These are phyloP conservation scores for Gnathonemus echidnorhynchus DNA, from an alignment of 2,113 vertebrate genomes.

Conservation along the genomic window DNA sequence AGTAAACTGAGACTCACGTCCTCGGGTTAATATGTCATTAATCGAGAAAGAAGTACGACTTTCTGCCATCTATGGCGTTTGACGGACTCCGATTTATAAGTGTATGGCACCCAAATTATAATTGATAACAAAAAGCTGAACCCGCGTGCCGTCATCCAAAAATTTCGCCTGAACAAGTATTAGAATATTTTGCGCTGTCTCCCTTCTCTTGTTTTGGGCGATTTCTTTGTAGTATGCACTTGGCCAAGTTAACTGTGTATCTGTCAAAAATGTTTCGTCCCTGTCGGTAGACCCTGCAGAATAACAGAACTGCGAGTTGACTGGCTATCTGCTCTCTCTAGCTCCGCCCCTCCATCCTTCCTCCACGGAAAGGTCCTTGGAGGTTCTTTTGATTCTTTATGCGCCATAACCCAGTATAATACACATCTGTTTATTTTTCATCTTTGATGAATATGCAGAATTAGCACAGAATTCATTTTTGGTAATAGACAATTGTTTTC, in stretches of 20 bases:
- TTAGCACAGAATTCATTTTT: not conserved
- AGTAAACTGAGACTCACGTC: conserved; percentile 27
- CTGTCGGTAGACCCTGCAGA: conserved; percentile 27
- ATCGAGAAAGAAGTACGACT: conserved; percentile 61
- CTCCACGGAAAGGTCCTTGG: not conserved
- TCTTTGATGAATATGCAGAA: not conserved
- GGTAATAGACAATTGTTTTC: not conserved
- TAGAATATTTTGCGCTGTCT: not conserved
- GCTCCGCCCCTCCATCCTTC: conserved; percentile 48
- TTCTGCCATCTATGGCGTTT: conserved; percentile 47
- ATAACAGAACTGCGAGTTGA: conserved; percentile 29
- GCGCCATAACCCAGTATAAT: not conserved
- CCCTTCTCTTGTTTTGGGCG: not conserved
- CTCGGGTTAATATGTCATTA: conserved; percentile 58
- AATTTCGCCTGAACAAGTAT: not conserved
- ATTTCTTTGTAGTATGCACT: conserved; percentile 42
- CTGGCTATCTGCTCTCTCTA: conserved; percentile 37
- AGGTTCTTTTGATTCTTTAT: not conserved
- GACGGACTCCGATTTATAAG: conserved; percentile 8
- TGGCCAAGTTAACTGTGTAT: conserved; percentile 40
- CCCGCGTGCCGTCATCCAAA: conserved; percentile 36
- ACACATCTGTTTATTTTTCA: not conserved
- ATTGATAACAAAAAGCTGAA: not conserved
- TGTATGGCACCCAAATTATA: not conserved
- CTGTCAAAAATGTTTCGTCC: conserved; percentile 40